Conservation (phyloP, 2,113 vertebrate genomes). For the Brevimyrus niger region DNA sequence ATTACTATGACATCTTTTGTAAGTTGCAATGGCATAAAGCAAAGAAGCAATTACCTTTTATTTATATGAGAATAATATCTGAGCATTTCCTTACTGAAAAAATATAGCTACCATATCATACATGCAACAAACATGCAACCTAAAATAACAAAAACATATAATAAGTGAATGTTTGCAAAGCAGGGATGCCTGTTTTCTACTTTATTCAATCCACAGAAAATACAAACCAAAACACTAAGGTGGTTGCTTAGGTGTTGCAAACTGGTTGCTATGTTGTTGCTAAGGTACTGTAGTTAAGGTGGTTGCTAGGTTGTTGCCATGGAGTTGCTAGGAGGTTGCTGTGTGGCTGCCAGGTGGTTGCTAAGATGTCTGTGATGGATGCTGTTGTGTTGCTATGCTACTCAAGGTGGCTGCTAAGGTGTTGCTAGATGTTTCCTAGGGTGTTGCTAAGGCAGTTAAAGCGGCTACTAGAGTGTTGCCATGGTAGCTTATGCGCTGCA, state of each 20-base stretch:
- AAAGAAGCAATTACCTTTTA: background rate
- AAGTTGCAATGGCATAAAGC: background rate
- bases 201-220: background rate
- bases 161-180: background rate
- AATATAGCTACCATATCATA: background rate
- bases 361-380: background rate
- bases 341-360: background rate
- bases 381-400: too few species aligned
- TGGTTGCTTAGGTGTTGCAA: background rate
- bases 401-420: too few species aligned
- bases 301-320: background rate
- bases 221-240: background rate
- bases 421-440: background rate
- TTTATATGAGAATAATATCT: background rate
- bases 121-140: background rate
- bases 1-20: background rate
- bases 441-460: too few species aligned
- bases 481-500: background rate
- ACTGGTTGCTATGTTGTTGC: background rate
- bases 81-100: background rate
- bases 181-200: background rate
- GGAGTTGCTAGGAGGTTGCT: background rate
- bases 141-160: background rate
- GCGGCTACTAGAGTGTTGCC: background rate
- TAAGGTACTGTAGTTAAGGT: background rate